Evolutionary conservation across 2,888 invertebrate species (phyloP).

Genomic region (Pharmacophagus antenor): DNA sequence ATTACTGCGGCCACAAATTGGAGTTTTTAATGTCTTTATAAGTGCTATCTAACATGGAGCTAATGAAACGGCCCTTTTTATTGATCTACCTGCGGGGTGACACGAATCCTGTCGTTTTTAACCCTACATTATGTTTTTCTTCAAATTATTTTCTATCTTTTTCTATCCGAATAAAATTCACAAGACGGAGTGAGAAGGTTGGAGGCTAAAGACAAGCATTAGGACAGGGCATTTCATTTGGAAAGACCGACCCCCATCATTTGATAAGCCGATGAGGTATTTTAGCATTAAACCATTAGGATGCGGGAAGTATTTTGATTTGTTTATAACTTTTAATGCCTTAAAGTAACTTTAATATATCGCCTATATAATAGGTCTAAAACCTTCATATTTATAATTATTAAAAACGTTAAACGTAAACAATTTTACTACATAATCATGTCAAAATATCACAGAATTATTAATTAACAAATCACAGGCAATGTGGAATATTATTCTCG

Average conservation of each 20-base stretch:
- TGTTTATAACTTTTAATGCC: conserved; percentile 8
- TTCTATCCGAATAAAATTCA: conserved; percentile 36
- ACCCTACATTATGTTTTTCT: conserved; percentile 75
- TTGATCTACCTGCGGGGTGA: conserved; percentile 78
- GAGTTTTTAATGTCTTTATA: conserved; percentile 78
- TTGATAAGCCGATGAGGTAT: conserved; percentile 73
- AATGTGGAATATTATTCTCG: no score
- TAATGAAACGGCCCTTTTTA: conserved; percentile 76
- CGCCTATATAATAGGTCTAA: no score
- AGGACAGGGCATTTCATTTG: conserved; percentile 72
- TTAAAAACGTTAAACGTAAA: background rate
- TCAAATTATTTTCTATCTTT: conserved; percentile 61
- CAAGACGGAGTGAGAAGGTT: conserved; percentile 45
- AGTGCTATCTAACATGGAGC: conserved; percentile 71
- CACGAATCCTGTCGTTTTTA: conserved; percentile 64
- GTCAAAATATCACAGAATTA: background rate
- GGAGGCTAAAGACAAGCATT: conserved; percentile 54
- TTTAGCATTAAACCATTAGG: conserved; percentile 72
- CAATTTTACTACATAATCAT: background rate
- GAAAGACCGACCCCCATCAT: conserved; percentile 70
- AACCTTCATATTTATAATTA: no score
- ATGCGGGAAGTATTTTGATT: conserved; percentile 55
- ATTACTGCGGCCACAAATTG: conserved; percentile 52
- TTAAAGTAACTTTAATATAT: background rate
- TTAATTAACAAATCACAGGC: background rate